Evolutionary conservation across 1,140 invertebrate species (phyloP).

Genomic region (Drosophila triauraria): DNA sequence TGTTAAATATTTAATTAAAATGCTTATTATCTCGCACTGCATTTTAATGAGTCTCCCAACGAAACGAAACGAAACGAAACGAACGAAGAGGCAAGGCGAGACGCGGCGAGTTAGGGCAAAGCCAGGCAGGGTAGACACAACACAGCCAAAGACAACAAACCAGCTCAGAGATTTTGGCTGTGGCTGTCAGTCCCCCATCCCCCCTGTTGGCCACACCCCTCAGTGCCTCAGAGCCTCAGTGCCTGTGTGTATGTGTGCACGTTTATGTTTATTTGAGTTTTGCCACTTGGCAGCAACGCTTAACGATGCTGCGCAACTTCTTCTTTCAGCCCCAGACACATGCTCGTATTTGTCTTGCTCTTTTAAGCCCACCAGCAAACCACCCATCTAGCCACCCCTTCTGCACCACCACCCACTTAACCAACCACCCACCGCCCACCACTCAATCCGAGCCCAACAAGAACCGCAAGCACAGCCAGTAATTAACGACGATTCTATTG

Average conservation of each 20-base stretch:
- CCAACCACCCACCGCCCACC: background rate
- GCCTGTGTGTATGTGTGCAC: conserved; percentile 44
- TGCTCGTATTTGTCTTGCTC: conserved; percentile 77
- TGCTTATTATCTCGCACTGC: conserved; percentile 85
- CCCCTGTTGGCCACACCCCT: conserved; percentile 1
- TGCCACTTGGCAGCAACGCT: conserved; percentile 81
- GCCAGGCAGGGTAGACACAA: conserved; percentile 12
- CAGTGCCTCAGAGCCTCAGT: conserved; percentile 3
- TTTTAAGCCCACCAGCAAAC: conserved; percentile 65
- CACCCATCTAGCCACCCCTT: conserved; percentile 9
- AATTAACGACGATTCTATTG: conserved; percentile 85
- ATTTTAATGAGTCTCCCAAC: conserved; percentile 83
- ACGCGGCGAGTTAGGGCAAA: background rate
- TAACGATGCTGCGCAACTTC: conserved; percentile 75
- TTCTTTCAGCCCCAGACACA: conserved; percentile 53
- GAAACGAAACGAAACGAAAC: conserved; percentile 32
- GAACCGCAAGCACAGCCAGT: conserved; percentile 80
- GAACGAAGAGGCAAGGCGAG: background rate
- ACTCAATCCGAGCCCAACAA: conserved; percentile 38
- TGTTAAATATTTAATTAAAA: conserved; percentile 85
- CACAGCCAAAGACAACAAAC: conserved; percentile 73
- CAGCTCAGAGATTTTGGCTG: conserved; percentile 77
- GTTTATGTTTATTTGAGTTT: conserved; percentile 84
- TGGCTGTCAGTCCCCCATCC: conserved; percentile 21
- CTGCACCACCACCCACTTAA: conserved; percentile 8